Base-by-base conservation (phyloP, 2,797 vertebrate species). In the Melanitta fusca region DNA sequence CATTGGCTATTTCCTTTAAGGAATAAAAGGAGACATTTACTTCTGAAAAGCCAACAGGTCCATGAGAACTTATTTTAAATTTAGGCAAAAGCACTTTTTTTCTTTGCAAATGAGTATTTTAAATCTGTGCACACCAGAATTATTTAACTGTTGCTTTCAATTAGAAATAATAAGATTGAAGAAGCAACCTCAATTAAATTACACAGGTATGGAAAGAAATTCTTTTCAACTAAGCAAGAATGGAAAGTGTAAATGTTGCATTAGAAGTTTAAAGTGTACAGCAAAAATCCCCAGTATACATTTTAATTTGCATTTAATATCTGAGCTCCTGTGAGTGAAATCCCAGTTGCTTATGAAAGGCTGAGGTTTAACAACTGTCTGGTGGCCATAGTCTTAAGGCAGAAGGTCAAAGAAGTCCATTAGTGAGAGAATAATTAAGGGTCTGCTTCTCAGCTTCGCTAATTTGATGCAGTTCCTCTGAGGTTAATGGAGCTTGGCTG, bases 261-360 rank as follows among this genome's bases (percentile, higher is more conserved):
- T 80, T 88, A 85, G 69, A 51, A 81, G 78, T 79, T 89, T 75
- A 89, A 92, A 88, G 61, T 94, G 77, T 86, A 94, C 39, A 85
- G 77, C 58, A 39, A 96, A 92, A 92, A 93, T 78, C 87, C 91
- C 41, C 85, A 91, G 64, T 51, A 62, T 24, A 79, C 28, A 39
- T 83, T 89, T 91, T 87, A 85, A 80, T 96, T 91, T 89, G 64
- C 61, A 90, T 85, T 94, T 92, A 80, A 80, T 93, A 85, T 49
- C 24, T 71, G 71, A 80, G 77, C 77, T 88, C 83, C 88, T 96
- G 93, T 89, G 70, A 83, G 70, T 87, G 53, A 69, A 96, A 96
- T 79, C 61, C 60, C 12, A 3, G 57, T 80, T 95, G 62, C 43
- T 91, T 85, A 66, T 56, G 75, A 69, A 95, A 88, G 87, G 16